Conservation (phyloP, 2,113 vertebrate species). For the Gnathonemus echidnorhynchus region DNA sequence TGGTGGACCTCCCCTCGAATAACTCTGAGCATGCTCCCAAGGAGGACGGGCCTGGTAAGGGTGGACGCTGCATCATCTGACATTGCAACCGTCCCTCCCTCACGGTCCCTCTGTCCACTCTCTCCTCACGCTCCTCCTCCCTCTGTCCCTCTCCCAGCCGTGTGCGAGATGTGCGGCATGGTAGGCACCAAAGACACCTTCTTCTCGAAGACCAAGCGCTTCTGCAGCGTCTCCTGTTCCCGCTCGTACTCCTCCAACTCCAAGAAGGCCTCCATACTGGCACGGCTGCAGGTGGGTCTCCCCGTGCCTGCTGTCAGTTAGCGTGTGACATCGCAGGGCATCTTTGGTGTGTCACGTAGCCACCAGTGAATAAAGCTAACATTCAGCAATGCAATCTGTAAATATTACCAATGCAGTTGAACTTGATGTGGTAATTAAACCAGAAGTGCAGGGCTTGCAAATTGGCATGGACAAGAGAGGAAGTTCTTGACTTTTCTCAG, state of each 20-base stretch:
- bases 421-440: neutral
- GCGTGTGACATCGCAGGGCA: neutral
- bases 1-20: neutral
- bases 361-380: neutral
- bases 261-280: slow-evolving; percentile 84
- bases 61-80: neutral
- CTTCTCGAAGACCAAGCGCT: slow-evolving; percentile 89
- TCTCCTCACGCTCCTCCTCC: neutral
- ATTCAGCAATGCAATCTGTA: neutral
- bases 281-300: slow-evolving; percentile 75
- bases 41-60: slow-evolving; percentile 35
- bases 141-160: slow-evolving; percentile 50
- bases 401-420: neutral
- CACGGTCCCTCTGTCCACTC: neutral
- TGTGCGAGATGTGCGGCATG: slow-evolving; percentile 90
- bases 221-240: slow-evolving; percentile 86
- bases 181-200: slow-evolving; percentile 71
- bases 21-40: neutral
- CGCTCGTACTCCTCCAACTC: slow-evolving; percentile 91
- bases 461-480: neutral
- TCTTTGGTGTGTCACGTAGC: neutral
- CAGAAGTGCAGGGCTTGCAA: neutral
- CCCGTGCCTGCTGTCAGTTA: neutral
- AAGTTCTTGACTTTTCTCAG: neutral
- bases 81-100: neutral